phyloP scores from a whole-genome alignment of 2,113 vertebrate genomes.

The Stictonetta naevosa region DNA sequence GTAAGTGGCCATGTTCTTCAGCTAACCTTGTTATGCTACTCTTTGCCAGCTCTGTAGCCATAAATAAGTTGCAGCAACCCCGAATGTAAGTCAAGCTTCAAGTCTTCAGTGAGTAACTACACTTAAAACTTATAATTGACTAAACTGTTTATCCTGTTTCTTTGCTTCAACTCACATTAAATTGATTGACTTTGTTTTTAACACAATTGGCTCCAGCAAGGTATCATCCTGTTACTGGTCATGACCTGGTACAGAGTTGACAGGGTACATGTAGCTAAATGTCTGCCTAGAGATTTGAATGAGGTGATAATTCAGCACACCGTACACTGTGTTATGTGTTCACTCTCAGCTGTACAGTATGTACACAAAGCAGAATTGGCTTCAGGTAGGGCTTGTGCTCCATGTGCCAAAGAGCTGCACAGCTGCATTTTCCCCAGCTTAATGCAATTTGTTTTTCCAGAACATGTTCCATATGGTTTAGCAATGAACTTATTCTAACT shows the following conservation, averaged over 20 bases:
- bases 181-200: not conserved
- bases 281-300: not conserved
- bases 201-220: not conserved
- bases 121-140: not conserved
- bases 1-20: not conserved
- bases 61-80: not conserved
- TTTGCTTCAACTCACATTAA: not conserved
- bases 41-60: not conserved
- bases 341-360: conserved; percentile 32
- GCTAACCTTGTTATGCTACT: not conserved
- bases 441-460: conserved; percentile 48
- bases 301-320: conserved; percentile 2
- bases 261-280: conserved; percentile 9
- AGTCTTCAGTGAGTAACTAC: not conserved
- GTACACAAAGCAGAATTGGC: conserved; percentile 47
- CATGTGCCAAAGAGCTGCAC: not conserved
- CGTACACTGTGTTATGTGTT: not conserved
- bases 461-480: conserved; percentile 19
- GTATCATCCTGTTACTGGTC: conserved; percentile 11
- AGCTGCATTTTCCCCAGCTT: conserved; percentile 39
- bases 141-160: not conserved
- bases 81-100: not conserved
- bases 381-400: conserved; percentile 29
- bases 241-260: conserved; percentile 46
- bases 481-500: conserved; percentile 1